Evolutionary conservation across 2,888 invertebrate genomes (phyloP).

Genomic region (Chrysolina oricalcia): DNA sequence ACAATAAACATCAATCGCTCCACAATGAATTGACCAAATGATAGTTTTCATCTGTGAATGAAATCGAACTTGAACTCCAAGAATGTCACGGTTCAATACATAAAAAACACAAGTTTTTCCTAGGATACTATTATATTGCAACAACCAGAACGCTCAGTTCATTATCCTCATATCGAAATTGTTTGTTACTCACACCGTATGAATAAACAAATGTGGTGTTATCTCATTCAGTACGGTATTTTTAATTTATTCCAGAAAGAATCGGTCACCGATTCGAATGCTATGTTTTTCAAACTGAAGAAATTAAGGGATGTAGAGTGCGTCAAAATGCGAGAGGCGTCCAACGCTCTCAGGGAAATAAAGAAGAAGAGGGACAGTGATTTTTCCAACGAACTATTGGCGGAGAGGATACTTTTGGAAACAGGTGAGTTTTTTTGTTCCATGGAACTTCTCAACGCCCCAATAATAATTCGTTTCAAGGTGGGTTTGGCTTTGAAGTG

Average conservation of each 20-base stretch:
- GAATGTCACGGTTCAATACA: slow-evolving; percentile 3
- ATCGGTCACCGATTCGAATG: slow-evolving; percentile 27
- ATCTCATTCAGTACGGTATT: slow-evolving; percentile 18
- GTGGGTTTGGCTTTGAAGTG: too few species aligned
- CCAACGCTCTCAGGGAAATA: slow-evolving; percentile 60
- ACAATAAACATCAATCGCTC: too few species aligned
- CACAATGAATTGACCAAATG: too few species aligned
- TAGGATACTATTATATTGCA: not conserved
- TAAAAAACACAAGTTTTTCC: not conserved
- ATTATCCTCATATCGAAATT: slow-evolving; percentile 27
- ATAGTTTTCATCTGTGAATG: not conserved
- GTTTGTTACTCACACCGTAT: slow-evolving; percentile 9
- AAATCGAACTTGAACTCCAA: too few species aligned
- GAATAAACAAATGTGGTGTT: slow-evolving; percentile 22
- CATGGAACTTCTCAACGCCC: not conserved
- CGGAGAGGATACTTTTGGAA: slow-evolving; percentile 63
- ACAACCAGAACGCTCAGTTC: slow-evolving; percentile 21
- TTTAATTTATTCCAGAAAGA: slow-evolving; percentile 32
- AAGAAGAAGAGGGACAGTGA: slow-evolving; percentile 51
- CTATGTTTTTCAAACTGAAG: slow-evolving; percentile 50
- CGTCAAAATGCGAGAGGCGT: slow-evolving; percentile 63
- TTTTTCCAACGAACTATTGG: slow-evolving; percentile 59
- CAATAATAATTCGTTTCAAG: not conserved
- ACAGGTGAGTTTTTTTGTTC: slow-evolving; percentile 59
- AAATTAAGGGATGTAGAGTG: slow-evolving; percentile 61